Conservation (phyloP, 1,140 invertebrate species). For the Cydia fagiglandana region DNA sequence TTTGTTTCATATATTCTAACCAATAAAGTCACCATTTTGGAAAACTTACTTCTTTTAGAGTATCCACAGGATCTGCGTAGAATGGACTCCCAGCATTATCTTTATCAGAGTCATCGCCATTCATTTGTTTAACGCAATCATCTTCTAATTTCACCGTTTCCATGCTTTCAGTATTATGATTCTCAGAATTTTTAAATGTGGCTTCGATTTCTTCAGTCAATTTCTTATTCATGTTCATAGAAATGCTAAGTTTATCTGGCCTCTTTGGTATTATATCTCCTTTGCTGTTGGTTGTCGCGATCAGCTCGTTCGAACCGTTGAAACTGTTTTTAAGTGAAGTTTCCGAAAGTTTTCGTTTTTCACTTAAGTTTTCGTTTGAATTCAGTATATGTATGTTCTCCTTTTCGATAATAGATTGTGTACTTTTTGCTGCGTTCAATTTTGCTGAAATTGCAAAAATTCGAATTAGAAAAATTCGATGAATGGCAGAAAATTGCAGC, state of each 20-base stretch:
- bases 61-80: constrained; percentile 95
- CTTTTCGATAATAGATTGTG: constrained; percentile 71
- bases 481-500: constrained; percentile 11
- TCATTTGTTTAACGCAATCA: constrained; percentile 50
- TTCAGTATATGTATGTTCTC: constrained; percentile 69
- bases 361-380: constrained; percentile 67
- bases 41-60: constrained; percentile 81
- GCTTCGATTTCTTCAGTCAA: constrained; percentile 74
- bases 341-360: constrained; percentile 67
- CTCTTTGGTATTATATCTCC: constrained; percentile 74
- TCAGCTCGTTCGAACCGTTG: constrained; percentile 71
- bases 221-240: constrained; percentile 75
- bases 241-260: constrained; percentile 75
- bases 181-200: constrained; percentile 64
- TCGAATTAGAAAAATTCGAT: constrained; percentile 28
- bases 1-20: neutral
- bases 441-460: constrained; percentile 59
- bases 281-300: constrained; percentile 78
- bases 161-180: constrained; percentile 71
- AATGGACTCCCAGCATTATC: constrained; percentile 90
- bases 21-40: neutral
- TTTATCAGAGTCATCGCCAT: constrained; percentile 67
- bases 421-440: constrained; percentile 68
- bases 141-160: constrained; percentile 74
- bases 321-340: constrained; percentile 68